Evolutionary conservation across 2,888 invertebrate genomes (phyloP).

Genomic region (Lasioglossum lativentre): DNA sequence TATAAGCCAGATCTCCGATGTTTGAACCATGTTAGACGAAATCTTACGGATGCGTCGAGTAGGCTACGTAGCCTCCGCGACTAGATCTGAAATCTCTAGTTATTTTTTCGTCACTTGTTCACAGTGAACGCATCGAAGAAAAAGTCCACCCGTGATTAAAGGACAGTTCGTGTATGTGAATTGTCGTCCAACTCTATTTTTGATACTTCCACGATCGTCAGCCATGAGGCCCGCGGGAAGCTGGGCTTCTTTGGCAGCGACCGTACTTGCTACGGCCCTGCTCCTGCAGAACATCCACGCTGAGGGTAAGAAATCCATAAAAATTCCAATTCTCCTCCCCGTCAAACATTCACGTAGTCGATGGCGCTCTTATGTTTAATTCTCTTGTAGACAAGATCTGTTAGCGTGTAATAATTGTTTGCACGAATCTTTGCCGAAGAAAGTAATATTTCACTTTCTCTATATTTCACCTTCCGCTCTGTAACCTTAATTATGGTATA

Average conservation of each 20-base stretch:
- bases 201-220: conserved; percentile 30
- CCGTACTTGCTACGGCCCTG: conserved; percentile 77
- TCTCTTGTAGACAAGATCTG: background rate
- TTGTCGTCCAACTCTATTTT: conserved; percentile 43
- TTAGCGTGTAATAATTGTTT: background rate
- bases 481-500: background rate
- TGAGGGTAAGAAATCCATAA: conserved; percentile 78
- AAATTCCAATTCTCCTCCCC: background rate
- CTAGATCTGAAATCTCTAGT: conserved; percentile 30
- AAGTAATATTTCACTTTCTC: background rate
- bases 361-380: background rate
- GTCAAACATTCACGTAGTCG: background rate
- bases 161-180: conserved; percentile 67
- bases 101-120: background rate
- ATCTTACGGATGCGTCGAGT: conserved; percentile 77
- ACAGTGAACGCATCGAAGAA: conserved; percentile 10
- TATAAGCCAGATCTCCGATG: conserved; percentile 82
- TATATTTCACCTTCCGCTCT: background rate
- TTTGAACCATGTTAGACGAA: conserved; percentile 84
- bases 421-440: background rate
- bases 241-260: conserved; percentile 78
- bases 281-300: conserved; percentile 77
- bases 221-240: conserved; percentile 77
- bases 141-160: conserved; percentile 34
- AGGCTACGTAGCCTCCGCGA: conserved; percentile 64